Conservation (phyloP, 2,113 vertebrate genomes). For the Martes martes region DNA sequence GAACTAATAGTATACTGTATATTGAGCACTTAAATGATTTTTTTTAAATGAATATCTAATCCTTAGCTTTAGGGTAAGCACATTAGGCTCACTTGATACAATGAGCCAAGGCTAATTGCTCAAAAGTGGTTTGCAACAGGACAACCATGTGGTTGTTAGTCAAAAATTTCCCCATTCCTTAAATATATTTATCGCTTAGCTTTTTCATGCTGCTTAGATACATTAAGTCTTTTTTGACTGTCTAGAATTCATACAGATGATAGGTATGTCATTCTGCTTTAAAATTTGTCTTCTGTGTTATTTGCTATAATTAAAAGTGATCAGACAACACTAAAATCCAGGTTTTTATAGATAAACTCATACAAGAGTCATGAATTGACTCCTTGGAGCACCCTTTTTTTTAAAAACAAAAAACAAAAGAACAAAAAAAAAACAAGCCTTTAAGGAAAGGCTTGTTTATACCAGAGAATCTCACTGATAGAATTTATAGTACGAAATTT, state of each 20-base stretch:
- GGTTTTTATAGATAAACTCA: not conserved
- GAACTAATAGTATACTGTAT: not conserved
- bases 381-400: not conserved
- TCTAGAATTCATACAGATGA: not conserved
- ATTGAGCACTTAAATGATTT: not conserved
- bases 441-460: not conserved
- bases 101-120: not conserved
- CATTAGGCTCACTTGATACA: not conserved
- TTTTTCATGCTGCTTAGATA: not conserved
- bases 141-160: not conserved
- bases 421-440: too few relatives aligned
- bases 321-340: not conserved
- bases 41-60: not conserved
- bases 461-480: not conserved
- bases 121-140: not conserved
- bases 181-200: not conserved
- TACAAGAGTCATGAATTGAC: not conserved
- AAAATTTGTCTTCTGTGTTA: not conserved
- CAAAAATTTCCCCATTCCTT: not conserved
- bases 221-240: not conserved
- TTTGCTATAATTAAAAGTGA: not conserved
- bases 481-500: not conserved
- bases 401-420: not conserved
- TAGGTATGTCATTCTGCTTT: not conserved
- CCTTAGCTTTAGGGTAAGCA: not conserved